Evolutionary conservation across 64 coral and sea anemone genomes (phyloP).

Genomic region (Platygyra sinensis): DNA sequence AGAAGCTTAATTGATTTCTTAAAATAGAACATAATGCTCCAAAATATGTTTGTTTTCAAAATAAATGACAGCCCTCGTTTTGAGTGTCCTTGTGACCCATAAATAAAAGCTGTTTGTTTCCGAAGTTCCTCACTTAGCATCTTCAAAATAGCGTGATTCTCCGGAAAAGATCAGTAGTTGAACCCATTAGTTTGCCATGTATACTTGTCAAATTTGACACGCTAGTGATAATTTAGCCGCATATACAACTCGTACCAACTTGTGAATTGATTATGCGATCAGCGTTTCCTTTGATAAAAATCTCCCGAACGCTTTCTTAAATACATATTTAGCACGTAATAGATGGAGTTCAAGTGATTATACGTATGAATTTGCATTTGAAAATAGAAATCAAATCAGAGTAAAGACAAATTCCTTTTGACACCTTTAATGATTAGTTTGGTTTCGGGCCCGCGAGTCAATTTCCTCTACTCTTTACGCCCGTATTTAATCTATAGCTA

Average conservation of each 20-base stretch:
- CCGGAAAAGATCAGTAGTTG: neutral
- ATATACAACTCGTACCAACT: neutral
- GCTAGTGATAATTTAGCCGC: neutral
- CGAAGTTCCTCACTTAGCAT: neutral
- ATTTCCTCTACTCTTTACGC: no score
- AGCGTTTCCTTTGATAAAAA: neutral
- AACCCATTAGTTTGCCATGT: neutral
- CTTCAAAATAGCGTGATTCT: neutral
- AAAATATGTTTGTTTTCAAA: constrained; percentile 12
- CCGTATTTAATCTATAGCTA: no score
- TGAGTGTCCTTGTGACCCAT: neutral
- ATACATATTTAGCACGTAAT: neutral
- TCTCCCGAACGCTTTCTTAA: neutral
- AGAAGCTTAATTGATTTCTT: neutral
- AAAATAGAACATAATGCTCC: neutral
- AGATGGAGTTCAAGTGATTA: neutral
- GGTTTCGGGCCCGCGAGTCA: no score
- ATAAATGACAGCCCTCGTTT: neutral
- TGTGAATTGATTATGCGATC: neutral
- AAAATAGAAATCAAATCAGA: neutral
- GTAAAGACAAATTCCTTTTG: neutral
- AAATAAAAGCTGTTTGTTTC: neutral
- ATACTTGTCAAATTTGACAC: neutral
- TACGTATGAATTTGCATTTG: neutral
- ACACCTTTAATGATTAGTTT: neutral